Evolutionary conservation across 2,113 vertebrate genomes (phyloP).

Genomic region (Carollia perspicillata): DNA sequence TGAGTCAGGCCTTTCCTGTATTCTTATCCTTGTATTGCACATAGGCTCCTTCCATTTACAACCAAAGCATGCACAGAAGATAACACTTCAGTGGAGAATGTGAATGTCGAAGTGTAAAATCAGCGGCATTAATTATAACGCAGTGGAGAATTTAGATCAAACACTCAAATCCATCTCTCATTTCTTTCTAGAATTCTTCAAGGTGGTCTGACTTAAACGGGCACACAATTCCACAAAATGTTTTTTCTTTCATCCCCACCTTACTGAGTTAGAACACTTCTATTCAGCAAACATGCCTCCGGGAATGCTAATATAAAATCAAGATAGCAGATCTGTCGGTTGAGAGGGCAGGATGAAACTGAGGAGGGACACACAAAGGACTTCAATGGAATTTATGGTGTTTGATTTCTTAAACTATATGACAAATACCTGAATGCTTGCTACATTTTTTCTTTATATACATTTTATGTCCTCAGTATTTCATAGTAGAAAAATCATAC

Average conservation of each 20-base stretch:
- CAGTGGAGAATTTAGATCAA: neutral
- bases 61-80: neutral
- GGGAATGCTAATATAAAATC: neutral
- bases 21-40: neutral
- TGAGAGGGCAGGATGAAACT: neutral
- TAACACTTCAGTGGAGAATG: neutral
- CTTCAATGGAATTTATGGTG: neutral
- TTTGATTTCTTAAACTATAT: neutral
- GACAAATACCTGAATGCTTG: neutral
- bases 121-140: neutral
- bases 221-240: neutral
- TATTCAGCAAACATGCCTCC: neutral
- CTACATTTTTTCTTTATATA: neutral
- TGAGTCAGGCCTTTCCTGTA: neutral
- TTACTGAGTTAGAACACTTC: neutral
- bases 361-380: neutral
- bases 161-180: neutral
- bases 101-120: neutral
- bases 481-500: neutral
- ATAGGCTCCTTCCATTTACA: neutral
- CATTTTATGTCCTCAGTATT: neutral
- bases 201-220: neutral
- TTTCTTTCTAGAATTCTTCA: constrained; percentile 3
- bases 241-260: neutral
- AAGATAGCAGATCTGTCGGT: neutral